Base-by-base conservation (phyloP, 1,140 invertebrate species). In the Hirudo medicinalis region DNA sequence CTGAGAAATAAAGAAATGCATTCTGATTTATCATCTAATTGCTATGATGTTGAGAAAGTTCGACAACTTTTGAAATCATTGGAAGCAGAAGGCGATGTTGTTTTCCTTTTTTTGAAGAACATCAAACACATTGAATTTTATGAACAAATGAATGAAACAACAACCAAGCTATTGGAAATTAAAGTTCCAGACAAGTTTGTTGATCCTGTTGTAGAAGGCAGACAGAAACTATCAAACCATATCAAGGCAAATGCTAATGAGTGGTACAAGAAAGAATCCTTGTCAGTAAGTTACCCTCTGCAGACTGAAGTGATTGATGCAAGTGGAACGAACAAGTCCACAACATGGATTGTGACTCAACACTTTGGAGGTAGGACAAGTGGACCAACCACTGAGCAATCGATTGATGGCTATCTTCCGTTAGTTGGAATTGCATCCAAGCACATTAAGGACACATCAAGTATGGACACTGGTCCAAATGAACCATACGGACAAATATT, bases 401-500 rank as follows among this genome's bases (percentile, higher is more conserved):
- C 20, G 17, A 43, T 60, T 54, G 32, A 32, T 29, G 32, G 22
- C 9, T 71, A 71, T 22, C 32, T 66, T 25, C 70, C 70, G 5
- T 60, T 71, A 32, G 70, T 71, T 25, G 57, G 70, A 19, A 27
- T 71, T 19, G 70, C 70, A 22, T 19, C 54, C 9, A 40, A 25
- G 43, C 8, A 20, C 22, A 55, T 60, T n/a, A 20, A 20, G 29
- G 32, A 60, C 32, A n/a, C 25, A 6, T 43, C 36, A 32, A 54
- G 20, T 27, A 67, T 29, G 0, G 27, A 19, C 63, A 3, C 25
- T 67, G 63, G 3, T 29, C 32, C 9, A 15, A 54, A 22, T n/a
- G n/a, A 73, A 36, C 73, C 70, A 49, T 22, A 29, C 3, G 63
- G 72, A n/a, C 72, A 73, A n/a, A 32, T 73, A 19, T 73, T 71